Evolutionary conservation across 2,888 invertebrate genomes (phyloP).

Genomic region (Hirudinaria manillensis): DNA sequence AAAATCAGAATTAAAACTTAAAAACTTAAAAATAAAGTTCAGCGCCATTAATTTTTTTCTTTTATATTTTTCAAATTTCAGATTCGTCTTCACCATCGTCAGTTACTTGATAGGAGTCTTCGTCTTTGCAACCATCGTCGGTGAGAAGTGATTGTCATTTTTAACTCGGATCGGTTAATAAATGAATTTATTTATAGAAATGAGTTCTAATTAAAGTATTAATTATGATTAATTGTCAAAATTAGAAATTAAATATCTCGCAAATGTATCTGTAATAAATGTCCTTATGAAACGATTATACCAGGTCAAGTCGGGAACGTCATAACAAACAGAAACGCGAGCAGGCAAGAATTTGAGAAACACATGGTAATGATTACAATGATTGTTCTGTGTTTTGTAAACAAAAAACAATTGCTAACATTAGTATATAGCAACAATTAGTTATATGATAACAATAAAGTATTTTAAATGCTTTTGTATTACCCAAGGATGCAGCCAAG

Average conservation of each 20-base stretch:
- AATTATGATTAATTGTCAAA: too few species aligned
- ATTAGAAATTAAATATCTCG: too few species aligned
- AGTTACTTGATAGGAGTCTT: slow-evolving; percentile 95
- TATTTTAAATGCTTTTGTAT: not conserved
- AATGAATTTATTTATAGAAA: too few species aligned
- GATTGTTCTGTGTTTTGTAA: too few species aligned
- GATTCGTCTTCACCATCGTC: slow-evolving; percentile 91
- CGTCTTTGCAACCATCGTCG: slow-evolving; percentile 93
- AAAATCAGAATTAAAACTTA: too few species aligned
- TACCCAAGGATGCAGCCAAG: slow-evolving; percentile 79
- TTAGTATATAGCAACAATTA: too few species aligned
- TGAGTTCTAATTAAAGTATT: too few species aligned
- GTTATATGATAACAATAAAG: too few species aligned
- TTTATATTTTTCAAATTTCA: slow-evolving; percentile 53
- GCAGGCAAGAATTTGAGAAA: slow-evolving; percentile 86
- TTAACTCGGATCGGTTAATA: not conserved
- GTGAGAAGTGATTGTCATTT: slow-evolving; percentile 55
- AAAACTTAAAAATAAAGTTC: too few species aligned
- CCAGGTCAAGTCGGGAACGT: slow-evolving; percentile 82
- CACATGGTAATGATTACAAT: slow-evolving; percentile 62
- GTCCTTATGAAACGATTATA: not conserved
- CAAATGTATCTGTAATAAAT: too few species aligned
- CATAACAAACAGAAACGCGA: slow-evolving; percentile 92
- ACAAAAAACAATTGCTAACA: too few species aligned
- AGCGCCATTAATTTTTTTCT: not conserved